Base-by-base conservation (phyloP, 2,113 vertebrate species). In the Rhabdomys dilectus region DNA sequence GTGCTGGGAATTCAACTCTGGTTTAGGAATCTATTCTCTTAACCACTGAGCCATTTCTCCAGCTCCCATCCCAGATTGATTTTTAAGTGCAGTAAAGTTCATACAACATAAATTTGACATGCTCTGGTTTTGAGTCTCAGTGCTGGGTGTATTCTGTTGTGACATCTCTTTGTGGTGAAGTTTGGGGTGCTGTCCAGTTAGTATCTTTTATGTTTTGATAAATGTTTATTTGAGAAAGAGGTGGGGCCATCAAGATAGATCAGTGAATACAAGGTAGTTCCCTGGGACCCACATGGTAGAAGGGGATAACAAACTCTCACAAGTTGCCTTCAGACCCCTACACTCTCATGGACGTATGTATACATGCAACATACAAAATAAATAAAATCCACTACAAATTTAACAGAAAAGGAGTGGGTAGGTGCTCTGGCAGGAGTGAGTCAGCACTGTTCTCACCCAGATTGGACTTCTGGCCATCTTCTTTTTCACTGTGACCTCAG, bases 401-500 rank as follows among this genome's bases (percentile, higher is more conserved):
- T 48, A 13, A 68, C 42, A 48, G 48, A 53, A 16, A 53, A 51
- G 42, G 82, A 26, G 26, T 21, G 8, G 29, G 51, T 15, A 85
- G 75, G 85, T n/a, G 24, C 53, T 91, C 62, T 66, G 45, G 75
- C 39, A 48, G 88, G 58, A n/a, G 31, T 90, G 88, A 96, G 70
- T 93, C 76, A 95, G 77, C 75, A 58, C 10, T 19, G 24, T 9
- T 86, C 19, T 45, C 86, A 56, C 12, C 51, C 86, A 66, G 68
- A 26, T 86, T 76, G 7, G 9, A 53, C 56, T 62, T 26, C 76
- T 94, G 95, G 91, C 26, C 72, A 85, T 86, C 88, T 34, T 34
- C 82, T 90, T 16, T 81, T 58, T 91, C 16, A 0, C 36, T 86
- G 81, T 89, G 72, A 95, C 92, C 72, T 96, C 91, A 85, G 91